Percentiles rank a stretch among this genome's conserved stretches.
Evolutionary conservation across 2,797 vertebrate species (phyloP).

Genomic region (Merluccius polli): DNA sequence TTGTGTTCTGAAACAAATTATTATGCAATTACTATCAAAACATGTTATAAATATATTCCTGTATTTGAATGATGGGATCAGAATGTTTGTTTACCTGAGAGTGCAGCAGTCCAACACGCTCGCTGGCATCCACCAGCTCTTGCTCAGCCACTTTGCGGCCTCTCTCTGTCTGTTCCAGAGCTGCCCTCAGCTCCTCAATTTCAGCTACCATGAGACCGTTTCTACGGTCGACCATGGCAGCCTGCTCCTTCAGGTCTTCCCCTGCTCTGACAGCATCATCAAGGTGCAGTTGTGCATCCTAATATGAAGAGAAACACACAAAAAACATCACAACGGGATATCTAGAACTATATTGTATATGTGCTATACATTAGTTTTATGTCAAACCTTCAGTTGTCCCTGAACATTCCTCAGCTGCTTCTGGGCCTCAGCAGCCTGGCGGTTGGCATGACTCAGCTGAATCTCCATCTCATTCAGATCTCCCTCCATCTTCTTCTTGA

Average conservation of each 20-base stretch:
- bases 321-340: neutral
- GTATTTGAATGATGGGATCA: neutral
- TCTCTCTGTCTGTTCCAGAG: slow-evolving; percentile 77
- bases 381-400: slow-evolving; percentile 74
- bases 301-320: neutral
- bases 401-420: slow-evolving; percentile 75
- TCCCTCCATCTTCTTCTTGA: slow-evolving; percentile 76
- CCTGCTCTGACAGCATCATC: slow-evolving; percentile 61
- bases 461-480: slow-evolving; percentile 79
- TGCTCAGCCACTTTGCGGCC: slow-evolving; percentile 75
- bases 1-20: slow-evolving; percentile 75
- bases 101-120: slow-evolving; percentile 73
- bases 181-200: slow-evolving; percentile 72
- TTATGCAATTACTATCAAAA: slow-evolving; percentile 54
- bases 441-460: slow-evolving; percentile 76
- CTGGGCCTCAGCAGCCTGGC: slow-evolving; percentile 74
- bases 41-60: neutral
- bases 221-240: slow-evolving; percentile 75
- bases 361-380: slow-evolving; percentile 56
- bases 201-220: slow-evolving; percentile 77
- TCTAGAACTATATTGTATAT: neutral
- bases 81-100: slow-evolving; percentile 40
- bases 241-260: slow-evolving; percentile 80
- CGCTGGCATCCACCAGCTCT: slow-evolving; percentile 75
- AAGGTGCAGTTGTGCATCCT: slow-evolving; percentile 62